These are phyloP conservation scores for Chauna torquata DNA, from an alignment of 2,113 vertebrate genomes.

Conservation along the genomic window DNA sequence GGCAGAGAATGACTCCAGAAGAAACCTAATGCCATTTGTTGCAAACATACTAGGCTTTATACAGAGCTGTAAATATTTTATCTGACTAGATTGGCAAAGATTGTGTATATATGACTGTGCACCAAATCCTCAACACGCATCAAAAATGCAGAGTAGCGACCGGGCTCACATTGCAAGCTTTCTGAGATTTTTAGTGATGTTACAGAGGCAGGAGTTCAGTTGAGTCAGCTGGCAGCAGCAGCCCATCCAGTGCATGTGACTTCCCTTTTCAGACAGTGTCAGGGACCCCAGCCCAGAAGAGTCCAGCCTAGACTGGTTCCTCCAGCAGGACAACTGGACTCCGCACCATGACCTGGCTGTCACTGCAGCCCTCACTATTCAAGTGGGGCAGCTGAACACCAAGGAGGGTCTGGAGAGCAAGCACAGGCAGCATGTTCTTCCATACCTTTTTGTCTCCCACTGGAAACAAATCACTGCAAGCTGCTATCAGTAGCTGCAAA, in stretches of 20 bases:
- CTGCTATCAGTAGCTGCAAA: neutral
- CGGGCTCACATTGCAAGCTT: neutral
- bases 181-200: neutral
- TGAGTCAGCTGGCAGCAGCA: neutral
- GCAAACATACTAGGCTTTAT: neutral
- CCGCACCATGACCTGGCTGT: accelerated
- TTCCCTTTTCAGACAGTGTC: neutral
- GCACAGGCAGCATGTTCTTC: neutral
- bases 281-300: neutral
- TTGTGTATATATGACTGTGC: accelerated
- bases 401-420: neutral
- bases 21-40: neutral
- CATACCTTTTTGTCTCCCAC: accelerated
- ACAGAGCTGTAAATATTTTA: neutral
- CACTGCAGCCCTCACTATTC: neutral
- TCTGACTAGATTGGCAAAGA: neutral
- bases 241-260: neutral
- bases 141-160: neutral
- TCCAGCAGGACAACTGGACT: neutral
- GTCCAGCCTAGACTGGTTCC: neutral
- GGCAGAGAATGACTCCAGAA: neutral
- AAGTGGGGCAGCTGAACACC: neutral
- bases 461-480: neutral
- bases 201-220: neutral
- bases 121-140: accelerated